Base-by-base conservation (phyloP, 1,140 invertebrate species). In the Lordiphosa clarofinis region DNA sequence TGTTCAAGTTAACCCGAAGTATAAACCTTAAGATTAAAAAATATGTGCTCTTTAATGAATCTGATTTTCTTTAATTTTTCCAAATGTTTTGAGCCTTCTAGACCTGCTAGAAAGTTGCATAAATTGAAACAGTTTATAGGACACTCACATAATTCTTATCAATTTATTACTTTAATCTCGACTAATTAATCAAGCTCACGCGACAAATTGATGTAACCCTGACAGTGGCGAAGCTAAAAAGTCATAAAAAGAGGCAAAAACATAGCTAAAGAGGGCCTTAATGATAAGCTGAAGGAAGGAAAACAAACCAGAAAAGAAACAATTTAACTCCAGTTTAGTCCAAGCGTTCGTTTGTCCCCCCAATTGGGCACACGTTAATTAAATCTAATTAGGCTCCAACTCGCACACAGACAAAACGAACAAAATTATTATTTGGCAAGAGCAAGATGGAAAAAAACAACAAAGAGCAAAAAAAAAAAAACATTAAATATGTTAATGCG, bases 251-350 rank as follows among this genome's bases (percentile, higher is more conserved):
- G 28, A 31, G 28, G 28, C 47, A 68, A 64, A 65, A 55, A 53
- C 64, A 50, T 57, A 49, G 43, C 8, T 36, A 71, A 73, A 56
- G 50, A 57, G 60, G 55, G 37, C 58, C 56, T 56, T 54, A 62
- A 62, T 9, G 55, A 42, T 35, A n/a, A 39, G 21, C 58, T 15
- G 42, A 21, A 31, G 28, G 21, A 8, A 49, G 6, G 13, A 31
- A 33, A 10, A 61, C 7, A 33, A 48, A 40, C 28, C 35, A 31
- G 28, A 48, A 13, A 8, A 48, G 64, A 37, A 65, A 52, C 44
- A 55, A 70, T 70, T 81, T 57, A 65, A 58, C 74, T 81, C 66
- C 74, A 66, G 75, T 68, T 78, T 63, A 38, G 67, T 59, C 36
- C 48, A 19, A 65, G 19, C 8, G 12, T 13, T 35, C 31, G 15